phyloP scores from a whole-genome alignment of 2,888 invertebrate species.

The Eulithis prunata region DNA sequence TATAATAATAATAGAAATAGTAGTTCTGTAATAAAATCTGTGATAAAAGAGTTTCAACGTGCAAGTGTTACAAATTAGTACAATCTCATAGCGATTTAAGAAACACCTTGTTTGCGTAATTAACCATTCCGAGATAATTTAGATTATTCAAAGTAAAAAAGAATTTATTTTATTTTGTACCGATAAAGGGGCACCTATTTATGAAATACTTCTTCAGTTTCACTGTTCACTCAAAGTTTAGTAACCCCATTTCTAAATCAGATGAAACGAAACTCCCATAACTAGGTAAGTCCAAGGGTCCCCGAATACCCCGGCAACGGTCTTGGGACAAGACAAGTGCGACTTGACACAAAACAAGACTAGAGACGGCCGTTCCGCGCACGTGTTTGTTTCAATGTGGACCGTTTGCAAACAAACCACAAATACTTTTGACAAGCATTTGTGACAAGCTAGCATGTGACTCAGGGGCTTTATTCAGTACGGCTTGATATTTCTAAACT shows the following conservation, averaged over 20 bases:
- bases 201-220: not conserved
- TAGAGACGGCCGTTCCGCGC: constrained; percentile 17
- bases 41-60: too few species aligned
- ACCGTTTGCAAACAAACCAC: constrained; percentile 22
- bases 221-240: not conserved
- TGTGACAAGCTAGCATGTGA: too few species aligned
- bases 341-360: constrained; percentile 34
- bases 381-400: constrained; percentile 19
- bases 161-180: too few species aligned
- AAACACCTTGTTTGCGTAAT: too few species aligned
- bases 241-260: constrained; percentile 8
- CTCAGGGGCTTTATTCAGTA: too few species aligned
- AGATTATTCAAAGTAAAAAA: too few species aligned
- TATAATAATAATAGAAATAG: too few species aligned
- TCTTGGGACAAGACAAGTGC: constrained; percentile 24
- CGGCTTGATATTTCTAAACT: too few species aligned
- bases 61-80: too few species aligned
- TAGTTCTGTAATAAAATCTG: too few species aligned
- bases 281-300: constrained; percentile 16
- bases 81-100: too few species aligned
- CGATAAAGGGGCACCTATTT: not conserved
- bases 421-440: not conserved
- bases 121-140: too few species aligned
- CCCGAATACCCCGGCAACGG: constrained; percentile 12
- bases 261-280: constrained; percentile 19